Evolutionary conservation across 2,888 invertebrate species (phyloP).

Genomic region (Siphlonurus alternatus): DNA sequence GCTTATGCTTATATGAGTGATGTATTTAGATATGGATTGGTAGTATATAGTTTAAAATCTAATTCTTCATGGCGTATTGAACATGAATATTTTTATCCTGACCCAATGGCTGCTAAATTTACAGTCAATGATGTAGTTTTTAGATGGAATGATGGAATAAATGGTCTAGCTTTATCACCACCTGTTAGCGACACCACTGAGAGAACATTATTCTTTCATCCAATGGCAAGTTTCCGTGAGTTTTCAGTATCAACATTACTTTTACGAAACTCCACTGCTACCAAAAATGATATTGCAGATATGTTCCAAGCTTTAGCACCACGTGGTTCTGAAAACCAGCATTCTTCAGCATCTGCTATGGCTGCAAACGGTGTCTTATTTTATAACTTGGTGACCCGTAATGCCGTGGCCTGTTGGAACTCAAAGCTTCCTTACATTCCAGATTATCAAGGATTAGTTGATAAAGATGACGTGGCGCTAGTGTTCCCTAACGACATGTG

Average conservation of each 20-base stretch:
- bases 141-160: slow-evolving; percentile 65
- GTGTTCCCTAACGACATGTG: slow-evolving; percentile 69
- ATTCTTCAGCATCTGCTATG: slow-evolving; percentile 56
- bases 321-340: slow-evolving; percentile 46
- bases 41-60: slow-evolving; percentile 58
- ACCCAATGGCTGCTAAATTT: slow-evolving; percentile 55
- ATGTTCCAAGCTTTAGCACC: slow-evolving; percentile 60
- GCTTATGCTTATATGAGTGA: slow-evolving; percentile 53
- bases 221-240: slow-evolving; percentile 65
- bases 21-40: slow-evolving; percentile 64
- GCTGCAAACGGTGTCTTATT: slow-evolving; percentile 57
- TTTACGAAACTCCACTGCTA: slow-evolving; percentile 42
- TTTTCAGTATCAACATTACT: slow-evolving; percentile 37
- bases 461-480: slow-evolving; percentile 41
- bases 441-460: slow-evolving; percentile 37
- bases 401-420: slow-evolving; percentile 68
- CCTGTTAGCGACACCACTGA: slow-evolving; percentile 24
- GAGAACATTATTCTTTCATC: slow-evolving; percentile 54
- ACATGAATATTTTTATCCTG: slow-evolving; percentile 47
- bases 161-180: slow-evolving; percentile 54
- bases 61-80: slow-evolving; percentile 56
- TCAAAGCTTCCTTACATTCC: slow-evolving; percentile 39
- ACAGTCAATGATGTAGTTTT: slow-evolving; percentile 57
- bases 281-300: slow-evolving; percentile 24
- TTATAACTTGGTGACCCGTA: slow-evolving; percentile 56